phyloP scores from a whole-genome alignment of 2,797 vertebrate genomes.

The Kryptopterus vitreolus region DNA sequence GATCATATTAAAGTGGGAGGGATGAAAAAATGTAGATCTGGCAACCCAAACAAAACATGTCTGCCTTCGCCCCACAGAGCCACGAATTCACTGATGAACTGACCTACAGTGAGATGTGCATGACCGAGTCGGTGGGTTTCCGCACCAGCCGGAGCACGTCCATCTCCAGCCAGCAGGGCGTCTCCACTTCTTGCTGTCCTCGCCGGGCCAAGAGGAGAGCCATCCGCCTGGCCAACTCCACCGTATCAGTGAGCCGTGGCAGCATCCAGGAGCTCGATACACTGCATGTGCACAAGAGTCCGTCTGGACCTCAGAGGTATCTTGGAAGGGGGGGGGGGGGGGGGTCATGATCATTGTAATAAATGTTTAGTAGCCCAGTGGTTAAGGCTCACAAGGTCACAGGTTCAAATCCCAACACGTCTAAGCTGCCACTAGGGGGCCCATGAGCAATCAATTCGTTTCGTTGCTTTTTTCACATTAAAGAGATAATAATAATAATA shows the following conservation, averaged over 20 bases:
- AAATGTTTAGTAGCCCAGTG: neutral
- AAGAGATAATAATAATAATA: too few species aligned
- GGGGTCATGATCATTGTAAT: neutral
- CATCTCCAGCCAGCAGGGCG: slow-evolving; percentile 83
- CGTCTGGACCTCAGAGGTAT: slow-evolving; percentile 70
- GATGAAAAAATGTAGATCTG: slow-evolving; percentile 3
- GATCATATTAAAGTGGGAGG: neutral
- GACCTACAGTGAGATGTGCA: slow-evolving; percentile 80
- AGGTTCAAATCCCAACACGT: too few species aligned
- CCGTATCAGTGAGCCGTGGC: slow-evolving; percentile 83
- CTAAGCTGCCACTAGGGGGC: too few species aligned
- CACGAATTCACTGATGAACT: slow-evolving; percentile 79
- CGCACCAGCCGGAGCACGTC: slow-evolving; percentile 88
- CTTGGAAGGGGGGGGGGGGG: too few species aligned
- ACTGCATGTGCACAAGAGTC: slow-evolving; percentile 73
- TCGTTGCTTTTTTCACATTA: too few species aligned
- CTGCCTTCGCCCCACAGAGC: slow-evolving; percentile 59
- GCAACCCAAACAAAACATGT: neutral
- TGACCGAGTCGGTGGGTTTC: slow-evolving; percentile 81
- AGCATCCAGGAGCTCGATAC: slow-evolving; percentile 89
- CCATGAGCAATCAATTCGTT: too few species aligned
- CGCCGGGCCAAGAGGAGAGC: slow-evolving; percentile 79
- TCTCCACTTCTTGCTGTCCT: slow-evolving; percentile 82
- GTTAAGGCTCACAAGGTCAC: too few species aligned
- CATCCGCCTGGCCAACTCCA: slow-evolving; percentile 87